Conservation (phyloP, 2,888 invertebrate genomes). For the Dorcus hopei region DNA sequence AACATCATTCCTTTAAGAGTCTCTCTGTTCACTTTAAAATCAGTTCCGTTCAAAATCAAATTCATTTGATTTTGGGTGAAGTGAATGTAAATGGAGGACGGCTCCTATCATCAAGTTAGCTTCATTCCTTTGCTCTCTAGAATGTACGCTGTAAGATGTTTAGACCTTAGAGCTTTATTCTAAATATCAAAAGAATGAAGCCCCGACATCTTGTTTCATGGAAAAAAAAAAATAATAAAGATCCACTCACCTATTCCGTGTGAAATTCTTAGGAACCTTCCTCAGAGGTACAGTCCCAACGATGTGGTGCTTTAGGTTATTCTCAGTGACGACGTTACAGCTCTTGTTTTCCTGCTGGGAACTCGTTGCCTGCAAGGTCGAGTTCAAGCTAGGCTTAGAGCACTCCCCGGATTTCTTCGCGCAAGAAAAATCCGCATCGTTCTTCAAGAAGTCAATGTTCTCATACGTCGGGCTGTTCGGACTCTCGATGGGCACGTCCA, state of each 20-base stretch:
- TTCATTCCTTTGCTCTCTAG: no score
- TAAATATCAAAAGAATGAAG: no score
- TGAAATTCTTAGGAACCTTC: constrained; percentile 47
- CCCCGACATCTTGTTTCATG: no score
- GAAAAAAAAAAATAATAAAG: no score
- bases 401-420: not conserved
- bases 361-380: not conserved
- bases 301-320: constrained; percentile 4
- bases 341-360: not conserved
- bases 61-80: no score
- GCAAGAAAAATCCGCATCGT: constrained; percentile 35
- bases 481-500: not conserved
- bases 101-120: no score
- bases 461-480: constrained; percentile 38
- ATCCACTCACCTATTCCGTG: constrained; percentile 34
- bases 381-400: constrained; percentile 7
- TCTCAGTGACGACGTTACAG: not conserved
- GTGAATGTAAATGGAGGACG: no score
- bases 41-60: no score
- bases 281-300: constrained; percentile 31
- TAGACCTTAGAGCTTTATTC: no score
- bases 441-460: constrained; percentile 43
- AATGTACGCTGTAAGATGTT: no score
- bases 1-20: no score
- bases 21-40: no score